phyloP scores from a whole-genome alignment of 2,113 vertebrate species.

The Sebastes fasciatus region DNA sequence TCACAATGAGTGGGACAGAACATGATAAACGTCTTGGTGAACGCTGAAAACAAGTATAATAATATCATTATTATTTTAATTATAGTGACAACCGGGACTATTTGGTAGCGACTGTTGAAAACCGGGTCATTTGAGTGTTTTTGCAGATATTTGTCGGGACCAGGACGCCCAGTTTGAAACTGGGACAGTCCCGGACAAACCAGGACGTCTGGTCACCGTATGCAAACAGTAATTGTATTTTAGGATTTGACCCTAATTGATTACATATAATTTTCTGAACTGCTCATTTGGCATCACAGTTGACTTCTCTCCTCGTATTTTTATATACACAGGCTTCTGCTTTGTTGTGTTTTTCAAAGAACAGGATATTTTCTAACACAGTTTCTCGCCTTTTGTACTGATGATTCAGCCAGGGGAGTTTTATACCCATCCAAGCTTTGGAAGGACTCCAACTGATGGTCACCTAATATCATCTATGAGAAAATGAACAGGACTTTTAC shows the following conservation, averaged over 20 bases:
- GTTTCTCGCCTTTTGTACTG: background rate
- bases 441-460: background rate
- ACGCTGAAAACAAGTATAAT: no score
- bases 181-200: no score
- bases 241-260: background rate
- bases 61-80: no score
- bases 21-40: no score
- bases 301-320: background rate
- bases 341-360: constrained; percentile 7
- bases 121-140: no score
- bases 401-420: background rate
- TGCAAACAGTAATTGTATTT: background rate
- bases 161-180: no score
- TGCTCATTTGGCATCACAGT: background rate
- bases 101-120: no score
- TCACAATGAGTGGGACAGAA: no score
- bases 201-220: no score
- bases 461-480: background rate
- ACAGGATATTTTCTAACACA: background rate
- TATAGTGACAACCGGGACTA: no score
- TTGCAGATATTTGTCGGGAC: no score
- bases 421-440: background rate
- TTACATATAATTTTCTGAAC: background rate
- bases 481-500: background rate
- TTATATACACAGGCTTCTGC: background rate